Conservation (phyloP, 2,888 invertebrate genomes). For the Serrognathus titanus region DNA sequence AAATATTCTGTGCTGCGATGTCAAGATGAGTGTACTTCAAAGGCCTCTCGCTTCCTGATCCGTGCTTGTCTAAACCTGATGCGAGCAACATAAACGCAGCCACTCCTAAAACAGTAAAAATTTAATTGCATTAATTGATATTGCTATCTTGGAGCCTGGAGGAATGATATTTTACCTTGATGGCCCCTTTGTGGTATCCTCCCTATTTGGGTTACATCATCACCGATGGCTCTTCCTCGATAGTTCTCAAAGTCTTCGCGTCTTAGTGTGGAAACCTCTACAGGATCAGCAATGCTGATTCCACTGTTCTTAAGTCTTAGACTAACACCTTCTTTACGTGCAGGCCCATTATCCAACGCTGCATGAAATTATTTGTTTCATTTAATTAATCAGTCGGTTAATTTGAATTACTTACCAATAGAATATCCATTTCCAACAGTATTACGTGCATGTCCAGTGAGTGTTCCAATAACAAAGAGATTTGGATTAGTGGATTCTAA, state of each 20-base stretch:
- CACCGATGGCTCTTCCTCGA: conserved; percentile 70
- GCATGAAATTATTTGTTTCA: too few relatives aligned
- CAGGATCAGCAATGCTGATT: conserved; percentile 70
- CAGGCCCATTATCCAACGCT: too few relatives aligned
- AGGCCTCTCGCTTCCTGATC: conserved; percentile 59
- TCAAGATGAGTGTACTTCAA: conserved; percentile 79
- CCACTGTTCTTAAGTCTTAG: conserved; percentile 64
- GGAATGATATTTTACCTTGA: conserved; percentile 50
- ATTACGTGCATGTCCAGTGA: conserved; percentile 80
- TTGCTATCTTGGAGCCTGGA: neutral
- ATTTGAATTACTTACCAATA: conserved; percentile 50
- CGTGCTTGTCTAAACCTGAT: conserved; percentile 77
- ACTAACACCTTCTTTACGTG: too few relatives aligned
- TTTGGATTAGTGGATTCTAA: conserved; percentile 69
- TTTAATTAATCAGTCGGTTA: too few relatives aligned
- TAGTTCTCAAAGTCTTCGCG: conserved; percentile 70
- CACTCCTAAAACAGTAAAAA: conserved; percentile 55
- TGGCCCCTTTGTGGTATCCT: conserved; percentile 75
- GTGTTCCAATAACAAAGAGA: conserved; percentile 85
- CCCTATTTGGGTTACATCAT: conserved; percentile 79
- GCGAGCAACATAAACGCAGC: conserved; percentile 83
- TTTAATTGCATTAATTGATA: neutral
- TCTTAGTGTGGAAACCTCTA: conserved; percentile 75
- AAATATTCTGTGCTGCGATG: conserved; percentile 73
- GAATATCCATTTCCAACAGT: conserved; percentile 69